These are phyloP conservation scores for Podabrus alpinus DNA, from an alignment of 2,888 invertebrate genomes.

Conservation along the genomic window DNA sequence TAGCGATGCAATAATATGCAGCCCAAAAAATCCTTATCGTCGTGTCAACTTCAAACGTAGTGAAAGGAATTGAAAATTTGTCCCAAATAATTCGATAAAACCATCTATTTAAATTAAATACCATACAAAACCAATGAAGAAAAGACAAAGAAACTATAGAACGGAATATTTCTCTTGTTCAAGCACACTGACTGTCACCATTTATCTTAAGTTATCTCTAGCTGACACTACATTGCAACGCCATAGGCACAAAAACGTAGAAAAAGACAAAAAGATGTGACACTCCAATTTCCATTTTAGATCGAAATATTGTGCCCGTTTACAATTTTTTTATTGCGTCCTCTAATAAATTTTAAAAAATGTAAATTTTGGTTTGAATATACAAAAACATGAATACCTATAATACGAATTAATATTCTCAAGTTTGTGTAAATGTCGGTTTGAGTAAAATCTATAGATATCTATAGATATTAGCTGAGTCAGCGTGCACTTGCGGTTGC, in stretches of 20 bases:
- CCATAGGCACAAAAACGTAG: slow-evolving; percentile 50
- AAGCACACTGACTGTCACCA: slow-evolving; percentile 50
- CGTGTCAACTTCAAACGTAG: not conserved
- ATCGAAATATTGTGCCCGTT: slow-evolving; percentile 50
- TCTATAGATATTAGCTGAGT: slow-evolving; percentile 28
- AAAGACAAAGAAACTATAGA: slow-evolving; percentile 50
- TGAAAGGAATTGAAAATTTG: not conserved
- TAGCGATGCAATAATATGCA: not conserved
- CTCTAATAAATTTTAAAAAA: not conserved
- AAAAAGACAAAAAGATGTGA: slow-evolving; percentile 56
- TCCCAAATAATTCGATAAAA: slow-evolving; percentile 17
- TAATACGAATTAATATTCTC: not conserved
- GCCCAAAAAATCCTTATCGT: not conserved
- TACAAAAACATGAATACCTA: not conserved
- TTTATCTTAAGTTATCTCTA: slow-evolving; percentile 54
- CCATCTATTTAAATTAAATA: slow-evolving; percentile 43
- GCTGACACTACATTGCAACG: slow-evolving; percentile 49
- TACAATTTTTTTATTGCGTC: slow-evolving; percentile 6
- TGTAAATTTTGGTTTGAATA: not conserved
- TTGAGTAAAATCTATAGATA: slow-evolving; percentile 15
- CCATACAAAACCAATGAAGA: slow-evolving; percentile 40
- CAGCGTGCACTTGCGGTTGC: slow-evolving; percentile 30
- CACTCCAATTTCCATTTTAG: slow-evolving; percentile 57
- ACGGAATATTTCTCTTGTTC: slow-evolving; percentile 52
- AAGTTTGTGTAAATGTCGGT: not conserved